phyloP scores from a whole-genome alignment of 92 coral and sea anemone species.

The Phymanthus crucifer region DNA sequence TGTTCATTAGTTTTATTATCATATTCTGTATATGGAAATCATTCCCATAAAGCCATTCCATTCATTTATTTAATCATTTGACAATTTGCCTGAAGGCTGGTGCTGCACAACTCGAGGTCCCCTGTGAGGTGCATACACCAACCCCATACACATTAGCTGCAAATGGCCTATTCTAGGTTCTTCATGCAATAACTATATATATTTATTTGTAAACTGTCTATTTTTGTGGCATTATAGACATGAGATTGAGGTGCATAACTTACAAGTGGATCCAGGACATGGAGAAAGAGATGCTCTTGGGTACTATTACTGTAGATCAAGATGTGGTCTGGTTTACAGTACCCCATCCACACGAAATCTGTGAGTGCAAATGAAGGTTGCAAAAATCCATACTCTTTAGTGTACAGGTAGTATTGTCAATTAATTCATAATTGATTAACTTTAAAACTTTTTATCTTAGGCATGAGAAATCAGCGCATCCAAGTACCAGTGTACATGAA shows the following conservation, averaged over 20 bases:
- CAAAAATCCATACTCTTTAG: too few species aligned
- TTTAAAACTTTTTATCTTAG: slow-evolving; percentile 9
- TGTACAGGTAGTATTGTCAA: slow-evolving; percentile 22
- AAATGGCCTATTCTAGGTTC: neutral
- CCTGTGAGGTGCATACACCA: too few species aligned
- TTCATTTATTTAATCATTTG: neutral
- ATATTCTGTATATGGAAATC: neutral
- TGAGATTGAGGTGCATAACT: slow-evolving; percentile 41
- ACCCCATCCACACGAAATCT: slow-evolving; percentile 53
- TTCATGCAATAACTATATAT: neutral
- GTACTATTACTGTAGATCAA: slow-evolving; percentile 40
- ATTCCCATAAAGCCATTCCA: neutral
- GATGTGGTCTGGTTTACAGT: slow-evolving; percentile 45
- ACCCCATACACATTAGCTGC: too few species aligned
- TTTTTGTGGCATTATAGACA: too few species aligned
- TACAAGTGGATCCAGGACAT: slow-evolving; percentile 28
- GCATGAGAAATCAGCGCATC: neutral
- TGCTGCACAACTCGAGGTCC: too few species aligned
- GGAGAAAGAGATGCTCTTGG: slow-evolving; percentile 46
- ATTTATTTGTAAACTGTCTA: too few species aligned
- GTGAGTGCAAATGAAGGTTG: too few species aligned
- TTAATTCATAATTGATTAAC: slow-evolving; percentile 3
- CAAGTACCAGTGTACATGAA: neutral
- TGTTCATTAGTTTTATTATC: too few species aligned
- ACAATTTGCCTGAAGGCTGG: too few species aligned